These are phyloP conservation scores for Macrocentrus cingulum DNA, from an alignment of 1,140 invertebrate genomes.

Conservation along the genomic window DNA sequence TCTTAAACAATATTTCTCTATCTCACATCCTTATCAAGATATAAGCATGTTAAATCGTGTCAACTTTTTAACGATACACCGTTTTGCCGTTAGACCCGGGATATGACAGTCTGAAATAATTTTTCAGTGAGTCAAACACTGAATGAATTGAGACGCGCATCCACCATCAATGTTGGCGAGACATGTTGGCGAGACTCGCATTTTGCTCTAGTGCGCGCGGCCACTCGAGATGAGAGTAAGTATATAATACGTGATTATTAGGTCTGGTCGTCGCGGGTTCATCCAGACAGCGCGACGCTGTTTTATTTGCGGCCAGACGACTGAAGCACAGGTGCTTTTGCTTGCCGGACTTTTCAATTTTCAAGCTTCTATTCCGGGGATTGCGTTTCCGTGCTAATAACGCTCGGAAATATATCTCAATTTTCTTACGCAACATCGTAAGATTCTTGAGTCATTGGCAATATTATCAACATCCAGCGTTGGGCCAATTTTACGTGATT, in stretches of 20 bases:
- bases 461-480: no score
- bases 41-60: no score
- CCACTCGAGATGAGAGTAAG: slow-evolving; percentile 28
- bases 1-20: no score
- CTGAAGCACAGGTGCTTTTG: slow-evolving; percentile 15
- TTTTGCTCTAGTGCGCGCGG: slow-evolving; percentile 33
- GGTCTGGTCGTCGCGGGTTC: slow-evolving; percentile 32
- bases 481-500: no score
- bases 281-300: slow-evolving; percentile 53
- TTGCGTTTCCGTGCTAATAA: slow-evolving; percentile 5
- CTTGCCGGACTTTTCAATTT: neutral
- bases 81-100: no score
- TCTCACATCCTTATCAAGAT: no score
- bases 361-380: slow-evolving; percentile 21
- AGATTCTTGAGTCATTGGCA: no score
- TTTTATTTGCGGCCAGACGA: slow-evolving; percentile 46
- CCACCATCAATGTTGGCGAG: neutral
- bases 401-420: neutral
- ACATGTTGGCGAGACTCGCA: slow-evolving; percentile 31
- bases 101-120: no score
- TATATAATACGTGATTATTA: no score
- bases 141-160: no score
- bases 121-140: no score
- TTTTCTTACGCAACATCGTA: neutral
- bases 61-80: no score